A percentile compares a stretch with the other conserved stretches of the same genome.
phyloP scores from a whole-genome alignment of 2,888 invertebrate species.

The Idaea straminata region DNA sequence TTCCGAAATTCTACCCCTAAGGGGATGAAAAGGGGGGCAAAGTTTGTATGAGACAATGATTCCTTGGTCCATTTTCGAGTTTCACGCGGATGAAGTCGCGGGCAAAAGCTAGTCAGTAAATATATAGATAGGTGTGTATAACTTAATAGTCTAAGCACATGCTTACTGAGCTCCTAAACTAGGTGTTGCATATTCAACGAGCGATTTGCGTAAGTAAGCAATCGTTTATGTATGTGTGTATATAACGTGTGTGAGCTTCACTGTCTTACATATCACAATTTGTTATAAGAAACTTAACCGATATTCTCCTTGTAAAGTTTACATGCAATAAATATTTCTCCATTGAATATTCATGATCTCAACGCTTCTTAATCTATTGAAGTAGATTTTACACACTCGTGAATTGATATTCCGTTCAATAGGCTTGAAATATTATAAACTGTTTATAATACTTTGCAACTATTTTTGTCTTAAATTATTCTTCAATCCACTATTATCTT shows the following conservation, averaged over 20 bases:
- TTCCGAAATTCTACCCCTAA: too few species aligned
- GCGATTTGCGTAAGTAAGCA: slow-evolving; percentile 79
- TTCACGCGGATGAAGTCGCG: neutral
- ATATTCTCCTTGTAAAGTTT: slow-evolving; percentile 16
- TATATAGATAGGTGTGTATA: slow-evolving; percentile 32
- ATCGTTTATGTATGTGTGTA: slow-evolving; percentile 61
- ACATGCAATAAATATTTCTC: slow-evolving; percentile 8
- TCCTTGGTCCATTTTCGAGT: too few species aligned
- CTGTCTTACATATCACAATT: slow-evolving; percentile 36
- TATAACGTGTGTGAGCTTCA: slow-evolving; percentile 46
- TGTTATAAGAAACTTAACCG: slow-evolving; percentile 31
- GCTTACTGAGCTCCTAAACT: slow-evolving; percentile 75
- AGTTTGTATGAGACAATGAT: too few species aligned
- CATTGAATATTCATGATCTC: slow-evolving; percentile 18
- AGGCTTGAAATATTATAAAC: neutral
- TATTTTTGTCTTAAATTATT: too few species aligned
- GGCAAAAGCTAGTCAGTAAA: slow-evolving; percentile 36
- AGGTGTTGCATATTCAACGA: slow-evolving; percentile 78
- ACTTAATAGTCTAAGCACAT: slow-evolving; percentile 77
- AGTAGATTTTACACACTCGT: slow-evolving; percentile 2
- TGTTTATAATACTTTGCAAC: too few species aligned
- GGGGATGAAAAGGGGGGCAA: too few species aligned
- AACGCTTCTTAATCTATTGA: slow-evolving; percentile 14
- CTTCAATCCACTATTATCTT: too few species aligned
- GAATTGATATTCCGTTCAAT: neutral